Evolutionary conservation across 1,140 invertebrate species (phyloP).

Genomic region (Chionoecetes opilio): DNA sequence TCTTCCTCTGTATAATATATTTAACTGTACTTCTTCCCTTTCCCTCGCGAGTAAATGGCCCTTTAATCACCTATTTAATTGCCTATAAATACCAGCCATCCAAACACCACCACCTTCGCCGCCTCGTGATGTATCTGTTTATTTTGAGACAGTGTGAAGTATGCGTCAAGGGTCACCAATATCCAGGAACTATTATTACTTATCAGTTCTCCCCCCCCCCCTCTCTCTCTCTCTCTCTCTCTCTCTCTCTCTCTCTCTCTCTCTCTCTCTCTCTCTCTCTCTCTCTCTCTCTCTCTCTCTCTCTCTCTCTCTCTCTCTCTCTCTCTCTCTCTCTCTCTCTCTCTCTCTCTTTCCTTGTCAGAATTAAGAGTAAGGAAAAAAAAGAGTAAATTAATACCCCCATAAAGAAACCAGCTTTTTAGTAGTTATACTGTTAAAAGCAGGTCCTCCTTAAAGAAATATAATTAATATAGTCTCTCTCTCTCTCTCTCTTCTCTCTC

Average conservation of each 20-base stretch:
- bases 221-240: neutral
- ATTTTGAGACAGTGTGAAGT: too few species aligned
- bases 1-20: neutral
- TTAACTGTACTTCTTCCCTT: neutral
- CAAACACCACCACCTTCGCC: neutral
- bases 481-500: neutral
- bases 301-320: slow-evolving; percentile 8
- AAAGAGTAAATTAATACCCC: too few species aligned
- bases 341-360: neutral
- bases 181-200: too few species aligned
- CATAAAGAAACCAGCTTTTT: too few species aligned
- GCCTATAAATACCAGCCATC: neutral
- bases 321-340: neutral
- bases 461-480: too few species aligned
- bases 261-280: slow-evolving; percentile 25
- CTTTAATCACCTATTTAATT: slow-evolving; percentile 1
- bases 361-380: too few species aligned
- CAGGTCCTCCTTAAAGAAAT: too few species aligned
- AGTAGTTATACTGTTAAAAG: too few species aligned
- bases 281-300: slow-evolving; percentile 18
- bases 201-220: neutral
- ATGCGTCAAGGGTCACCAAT: too few species aligned
- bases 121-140: neutral
- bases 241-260: neutral
- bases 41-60: slow-evolving; percentile 15